A percentile compares a stretch with the other conserved stretches of the same genome.
These are phyloP conservation scores for Augochlora pura DNA, from an alignment of 1,140 invertebrate genomes.

Conservation along the genomic window DNA sequence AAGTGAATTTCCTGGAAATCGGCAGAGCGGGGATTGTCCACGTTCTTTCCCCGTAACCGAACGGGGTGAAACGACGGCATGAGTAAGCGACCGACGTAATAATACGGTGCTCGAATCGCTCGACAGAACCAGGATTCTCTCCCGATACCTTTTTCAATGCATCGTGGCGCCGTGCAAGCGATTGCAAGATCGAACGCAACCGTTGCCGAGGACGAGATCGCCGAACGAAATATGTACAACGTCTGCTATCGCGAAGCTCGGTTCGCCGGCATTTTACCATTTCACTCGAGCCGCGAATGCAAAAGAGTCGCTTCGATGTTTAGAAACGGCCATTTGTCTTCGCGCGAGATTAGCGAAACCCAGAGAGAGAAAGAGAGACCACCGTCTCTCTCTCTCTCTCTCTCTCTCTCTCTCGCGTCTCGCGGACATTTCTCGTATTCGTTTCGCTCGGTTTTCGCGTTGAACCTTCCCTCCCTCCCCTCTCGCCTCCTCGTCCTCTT, in stretches of 20 bases:
- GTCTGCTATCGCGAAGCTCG: too few relatives aligned
- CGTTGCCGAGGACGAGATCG: constrained; percentile 4
- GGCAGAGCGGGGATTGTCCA: constrained; percentile 50
- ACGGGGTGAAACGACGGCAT: constrained; percentile 7
- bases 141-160: constrained; percentile 22
- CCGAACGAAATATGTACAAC: too few relatives aligned
- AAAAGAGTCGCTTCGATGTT: constrained; percentile 7
- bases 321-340: not conserved
- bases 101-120: constrained; percentile 47
- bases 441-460: not conserved
- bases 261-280: not conserved
- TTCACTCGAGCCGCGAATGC: constrained; percentile 16
- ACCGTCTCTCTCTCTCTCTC: too few relatives aligned
- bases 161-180: not conserved
- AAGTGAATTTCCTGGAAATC: constrained; percentile 78
- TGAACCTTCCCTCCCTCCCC: not conserved
- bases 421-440: not conserved
- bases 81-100: constrained; percentile 48
- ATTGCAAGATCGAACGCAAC: not conserved
- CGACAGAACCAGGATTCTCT: constrained; percentile 60
- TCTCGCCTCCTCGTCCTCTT: too few relatives aligned
- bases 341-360: not conserved
- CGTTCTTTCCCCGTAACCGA: constrained; percentile 58
- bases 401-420: too few relatives aligned
- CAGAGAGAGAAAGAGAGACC: too few relatives aligned